Evolutionary conservation across 2,113 vertebrate species (phyloP).

Genomic region (Cygnus buccinator): DNA sequence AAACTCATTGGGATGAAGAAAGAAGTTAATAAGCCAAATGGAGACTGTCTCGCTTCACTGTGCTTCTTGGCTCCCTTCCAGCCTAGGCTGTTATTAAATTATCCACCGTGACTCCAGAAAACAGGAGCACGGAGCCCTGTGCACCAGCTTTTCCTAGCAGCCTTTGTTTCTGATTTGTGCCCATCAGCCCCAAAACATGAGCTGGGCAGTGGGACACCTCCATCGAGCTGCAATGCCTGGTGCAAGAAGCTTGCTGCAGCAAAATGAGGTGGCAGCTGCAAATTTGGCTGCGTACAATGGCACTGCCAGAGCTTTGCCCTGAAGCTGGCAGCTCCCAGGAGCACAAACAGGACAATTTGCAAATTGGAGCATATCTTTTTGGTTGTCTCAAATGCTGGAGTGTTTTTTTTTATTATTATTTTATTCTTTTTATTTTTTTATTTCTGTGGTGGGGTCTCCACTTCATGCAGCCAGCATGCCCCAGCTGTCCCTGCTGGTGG

Average conservation of each 20-base stretch:
- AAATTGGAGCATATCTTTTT: rapidly evolving
- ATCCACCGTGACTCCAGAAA: neutral
- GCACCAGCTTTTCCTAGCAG: neutral
- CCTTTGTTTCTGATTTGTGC: neutral
- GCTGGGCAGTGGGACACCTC: neutral
- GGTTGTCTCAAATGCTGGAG: neutral
- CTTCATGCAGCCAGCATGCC: neutral
- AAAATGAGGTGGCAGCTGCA: neutral
- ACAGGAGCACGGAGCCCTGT: neutral
- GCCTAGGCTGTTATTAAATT: constrained; percentile 1
- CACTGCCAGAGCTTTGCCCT: neutral
- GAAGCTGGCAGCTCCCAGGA: too few relatives aligned
- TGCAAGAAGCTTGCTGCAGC: rapidly evolving
- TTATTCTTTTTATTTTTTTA: too few relatives aligned
- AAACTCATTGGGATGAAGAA: neutral
- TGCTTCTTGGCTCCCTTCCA: neutral
- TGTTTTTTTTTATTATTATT: neutral
- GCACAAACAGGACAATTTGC: neutral
- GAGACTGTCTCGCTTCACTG: neutral
- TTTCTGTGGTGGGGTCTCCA: rapidly evolving
- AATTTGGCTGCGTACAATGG: rapidly evolving
- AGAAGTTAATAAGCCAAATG: neutral
- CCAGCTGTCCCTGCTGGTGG: neutral
- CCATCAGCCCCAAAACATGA: neutral
- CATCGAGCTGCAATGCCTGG: rapidly evolving